A percentile compares a stretch with the other conserved stretches of the same genome.
Evolutionary conservation across 1,140 invertebrate genomes (phyloP).

Genomic region (Tetragnatha versicolor): DNA sequence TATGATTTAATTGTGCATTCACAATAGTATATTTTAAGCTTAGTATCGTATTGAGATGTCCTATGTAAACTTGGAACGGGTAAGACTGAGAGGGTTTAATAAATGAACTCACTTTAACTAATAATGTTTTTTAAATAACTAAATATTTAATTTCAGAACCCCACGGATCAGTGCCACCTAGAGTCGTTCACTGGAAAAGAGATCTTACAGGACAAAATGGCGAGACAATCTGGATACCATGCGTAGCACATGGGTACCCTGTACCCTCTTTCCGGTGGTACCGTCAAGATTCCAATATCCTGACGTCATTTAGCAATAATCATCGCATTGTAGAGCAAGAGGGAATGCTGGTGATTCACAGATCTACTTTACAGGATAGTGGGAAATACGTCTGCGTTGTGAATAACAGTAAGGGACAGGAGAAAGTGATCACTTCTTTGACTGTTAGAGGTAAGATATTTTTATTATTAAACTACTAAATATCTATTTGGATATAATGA

Average conservation of each 20-base stretch:
- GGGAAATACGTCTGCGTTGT: conserved; percentile 59
- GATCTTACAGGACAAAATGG: conserved; percentile 60
- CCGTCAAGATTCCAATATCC: conserved; percentile 22
- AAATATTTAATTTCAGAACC: conserved; percentile 57
- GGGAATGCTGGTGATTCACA: conserved; percentile 56
- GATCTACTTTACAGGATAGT: conserved; percentile 54
- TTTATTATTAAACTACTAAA: no score
- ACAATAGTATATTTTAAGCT: no score
- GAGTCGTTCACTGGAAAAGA: conserved; percentile 56
- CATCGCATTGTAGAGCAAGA: conserved; percentile 24
- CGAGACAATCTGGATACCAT: conserved; percentile 62
- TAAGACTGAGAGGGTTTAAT: no score
- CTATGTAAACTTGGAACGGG: no score
- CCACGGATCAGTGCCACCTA: conserved; percentile 59
- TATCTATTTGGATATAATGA: no score
- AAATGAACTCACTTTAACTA: no score
- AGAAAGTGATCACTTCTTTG: conserved; percentile 57
- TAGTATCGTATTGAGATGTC: no score
- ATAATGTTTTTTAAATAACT: no score
- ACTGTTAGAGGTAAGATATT: conserved; percentile 58
- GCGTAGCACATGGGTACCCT: conserved; percentile 62
- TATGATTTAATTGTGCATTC: no score
- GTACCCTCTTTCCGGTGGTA: conserved; percentile 58
- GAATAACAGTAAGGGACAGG: conserved; percentile 59
- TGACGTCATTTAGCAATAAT: conserved; percentile 22